Conservation (phyloP, 2,797 vertebrate species). For the Gymnothorax reevesii region DNA sequence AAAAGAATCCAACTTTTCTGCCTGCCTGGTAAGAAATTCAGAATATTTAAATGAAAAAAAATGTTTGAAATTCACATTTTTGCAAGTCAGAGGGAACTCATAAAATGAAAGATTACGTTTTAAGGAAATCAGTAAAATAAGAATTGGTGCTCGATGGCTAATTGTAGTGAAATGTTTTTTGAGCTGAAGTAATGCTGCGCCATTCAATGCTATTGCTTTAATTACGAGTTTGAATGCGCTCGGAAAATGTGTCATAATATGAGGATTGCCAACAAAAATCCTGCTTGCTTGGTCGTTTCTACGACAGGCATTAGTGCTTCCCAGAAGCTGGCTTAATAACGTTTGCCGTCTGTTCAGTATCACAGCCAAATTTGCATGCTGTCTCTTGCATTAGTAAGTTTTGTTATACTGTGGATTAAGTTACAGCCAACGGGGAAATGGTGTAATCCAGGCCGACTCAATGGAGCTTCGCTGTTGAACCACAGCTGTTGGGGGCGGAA, state of each 20-base stretch:
- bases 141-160: not conserved
- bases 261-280: not conserved
- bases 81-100: not conserved
- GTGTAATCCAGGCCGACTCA: not conserved
- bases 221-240: not conserved
- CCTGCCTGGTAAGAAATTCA: not conserved
- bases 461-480: not conserved
- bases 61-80: not conserved
- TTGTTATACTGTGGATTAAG: not conserved
- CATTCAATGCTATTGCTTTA: not conserved
- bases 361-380: not conserved
- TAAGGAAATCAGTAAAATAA: not conserved
- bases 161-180: not conserved
- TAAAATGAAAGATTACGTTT: not conserved
- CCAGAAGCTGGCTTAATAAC: not conserved
- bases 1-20: not conserved
- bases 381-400: not conserved
- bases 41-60: not conserved
- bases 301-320: not conserved
- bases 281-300: not conserved
- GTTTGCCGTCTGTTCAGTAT: not conserved
- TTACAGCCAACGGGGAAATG: not conserved
- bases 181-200: not conserved
- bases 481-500: not conserved
- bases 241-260: not conserved